Base-by-base conservation (phyloP, 2,888 invertebrate species). In the Lepidochrysops patricia region DNA sequence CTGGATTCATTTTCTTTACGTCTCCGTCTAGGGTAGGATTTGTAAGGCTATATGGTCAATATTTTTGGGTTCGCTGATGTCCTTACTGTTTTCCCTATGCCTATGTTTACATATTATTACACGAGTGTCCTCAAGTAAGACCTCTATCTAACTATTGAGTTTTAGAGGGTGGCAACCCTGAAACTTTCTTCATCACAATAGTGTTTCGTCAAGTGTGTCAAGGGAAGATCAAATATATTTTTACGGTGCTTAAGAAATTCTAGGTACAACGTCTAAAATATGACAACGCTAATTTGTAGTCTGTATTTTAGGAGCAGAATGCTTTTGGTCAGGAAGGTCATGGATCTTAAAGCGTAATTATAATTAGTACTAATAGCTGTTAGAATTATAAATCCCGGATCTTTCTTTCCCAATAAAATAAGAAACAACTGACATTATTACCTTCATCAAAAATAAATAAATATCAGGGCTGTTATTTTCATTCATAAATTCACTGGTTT, bases 141-240 rank as follows among this genome's bases (percentile, higher is more conserved):
- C n/a, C n/a, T n/a, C 34, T 13, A 35, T 13, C 12, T 35, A 35
- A 13, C 35, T 19, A 37, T 7, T 43, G 23, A 43, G 19, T 43
- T 23, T 19, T 9, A 9, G 4, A 34, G 34, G 43, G 9, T 43
- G 43, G 4, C 19, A 43, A 19, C 43, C 43, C 43, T 43, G 4
- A 43, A 43, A 23, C 54, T 54, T 54, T 54, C 54, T 54, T 54
- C 7, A 26, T 54, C 32, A 54, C 32, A 54, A 54, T 54, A 32
- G 23, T 52, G 26, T 29, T 29, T 52, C 27, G 52, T 52, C 52
- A 52, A 29, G 27, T 54, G 54, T 54, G 54, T 54, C 54, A 54
- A 54, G 54, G 54, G 9, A 19, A 54, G 19, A 54, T 54, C 54
- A 54, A 52, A 52, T 7, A 52, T 52, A 27, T 52, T 52, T 54